phyloP scores from a whole-genome alignment of 2,888 invertebrate species.

The Erpobdella octoculata region DNA sequence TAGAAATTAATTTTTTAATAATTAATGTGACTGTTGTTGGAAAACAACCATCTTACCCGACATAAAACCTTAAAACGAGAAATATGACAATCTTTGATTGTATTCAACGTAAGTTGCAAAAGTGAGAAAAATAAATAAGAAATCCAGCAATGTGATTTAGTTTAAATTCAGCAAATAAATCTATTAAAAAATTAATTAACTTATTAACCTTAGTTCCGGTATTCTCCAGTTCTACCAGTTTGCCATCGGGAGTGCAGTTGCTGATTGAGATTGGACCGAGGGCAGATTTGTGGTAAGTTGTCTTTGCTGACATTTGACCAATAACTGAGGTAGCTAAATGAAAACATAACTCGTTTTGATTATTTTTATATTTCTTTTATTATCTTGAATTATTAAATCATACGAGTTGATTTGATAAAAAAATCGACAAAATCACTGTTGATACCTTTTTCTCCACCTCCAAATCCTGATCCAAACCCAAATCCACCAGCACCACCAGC shows the following conservation, averaged over 20 bases:
- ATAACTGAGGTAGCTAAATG: conserved; percentile 18
- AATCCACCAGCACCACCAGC: conserved; percentile 16
- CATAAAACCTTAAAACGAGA: too few relatives aligned
- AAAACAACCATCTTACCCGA: neutral
- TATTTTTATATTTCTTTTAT: neutral
- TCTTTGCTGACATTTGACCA: conserved; percentile 55
- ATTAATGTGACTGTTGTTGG: neutral
- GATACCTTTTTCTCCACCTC: neutral
- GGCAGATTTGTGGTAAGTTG: conserved; percentile 51
- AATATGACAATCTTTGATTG: neutral
- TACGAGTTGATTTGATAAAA: neutral
- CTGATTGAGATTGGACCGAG: conserved; percentile 33
- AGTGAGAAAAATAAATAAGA: neutral
- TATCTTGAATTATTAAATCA: neutral
- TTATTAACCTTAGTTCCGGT: conserved; percentile 48
- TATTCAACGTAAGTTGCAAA: neutral
- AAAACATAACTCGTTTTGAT: neutral
- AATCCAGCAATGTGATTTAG: too few relatives aligned
- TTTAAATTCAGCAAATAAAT: neutral
- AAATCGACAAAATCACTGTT: neutral
- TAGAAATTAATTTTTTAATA: neutral
- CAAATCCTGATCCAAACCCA: conserved; percentile 12
- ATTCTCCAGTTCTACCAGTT: conserved; percentile 54
- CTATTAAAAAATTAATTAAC: neutral
- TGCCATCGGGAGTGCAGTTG: conserved; percentile 54